Evolutionary conservation across 92 coral and sea anemone species (phyloP).

Genomic region (Bergia puertoricense): DNA sequence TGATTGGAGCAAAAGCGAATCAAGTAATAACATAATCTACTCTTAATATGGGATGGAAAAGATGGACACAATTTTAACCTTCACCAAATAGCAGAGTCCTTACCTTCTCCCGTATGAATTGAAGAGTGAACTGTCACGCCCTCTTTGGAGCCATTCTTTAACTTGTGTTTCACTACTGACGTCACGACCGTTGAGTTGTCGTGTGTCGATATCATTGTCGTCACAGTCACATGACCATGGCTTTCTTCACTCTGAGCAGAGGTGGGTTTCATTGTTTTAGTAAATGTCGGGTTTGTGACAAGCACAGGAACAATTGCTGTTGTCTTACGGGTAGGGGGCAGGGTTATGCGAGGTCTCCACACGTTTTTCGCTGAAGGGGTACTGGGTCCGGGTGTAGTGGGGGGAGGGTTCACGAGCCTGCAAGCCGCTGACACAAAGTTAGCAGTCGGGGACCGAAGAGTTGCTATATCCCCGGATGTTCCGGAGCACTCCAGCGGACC

Average conservation of each 20-base stretch:
- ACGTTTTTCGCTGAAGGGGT: slow-evolving; percentile 29
- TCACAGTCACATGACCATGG: slow-evolving; percentile 79
- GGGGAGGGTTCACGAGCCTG: slow-evolving; percentile 72
- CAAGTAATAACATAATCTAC: no score
- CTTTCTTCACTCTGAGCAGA: slow-evolving; percentile 38
- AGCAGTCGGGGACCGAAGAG: slow-evolving; percentile 36
- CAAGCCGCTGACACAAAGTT: slow-evolving; percentile 75
- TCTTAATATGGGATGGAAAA: no score
- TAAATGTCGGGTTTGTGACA: slow-evolving; percentile 37
- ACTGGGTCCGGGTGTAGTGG: slow-evolving; percentile 57
- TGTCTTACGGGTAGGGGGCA: slow-evolving; percentile 27
- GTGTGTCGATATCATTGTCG: slow-evolving; percentile 80
- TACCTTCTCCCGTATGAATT: slow-evolving; percentile 68
- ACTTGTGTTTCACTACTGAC: slow-evolving; percentile 74
- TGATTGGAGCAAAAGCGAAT: no score
- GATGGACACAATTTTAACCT: no score
- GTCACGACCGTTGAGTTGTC: slow-evolving; percentile 79
- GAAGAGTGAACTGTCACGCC: slow-evolving; percentile 84
- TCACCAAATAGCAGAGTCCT: no score
- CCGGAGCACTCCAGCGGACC: slow-evolving; percentile 97
- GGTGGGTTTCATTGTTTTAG: slow-evolving; percentile 46
- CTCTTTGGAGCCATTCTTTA: slow-evolving; percentile 60
- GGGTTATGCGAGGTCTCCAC: slow-evolving; percentile 5
- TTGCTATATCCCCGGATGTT: slow-evolving; percentile 39
- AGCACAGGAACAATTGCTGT: slow-evolving; percentile 33